phyloP scores from a whole-genome alignment of 2,113 vertebrate genomes.

The Stigmatopora argus region DNA sequence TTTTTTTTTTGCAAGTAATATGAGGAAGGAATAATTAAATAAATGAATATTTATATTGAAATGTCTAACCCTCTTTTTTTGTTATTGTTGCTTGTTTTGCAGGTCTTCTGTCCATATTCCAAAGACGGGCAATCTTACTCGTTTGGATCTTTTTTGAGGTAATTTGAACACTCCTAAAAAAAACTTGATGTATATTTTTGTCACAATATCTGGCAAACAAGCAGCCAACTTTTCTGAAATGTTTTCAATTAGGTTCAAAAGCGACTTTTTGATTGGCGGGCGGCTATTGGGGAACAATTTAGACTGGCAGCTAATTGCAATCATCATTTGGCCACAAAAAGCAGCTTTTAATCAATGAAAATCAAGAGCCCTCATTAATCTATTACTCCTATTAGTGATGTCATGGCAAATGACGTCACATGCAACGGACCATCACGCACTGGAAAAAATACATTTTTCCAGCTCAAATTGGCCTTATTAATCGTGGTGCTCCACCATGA shows the following conservation, averaged over 20 bases:
- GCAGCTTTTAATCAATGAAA: not conserved
- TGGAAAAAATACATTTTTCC: not conserved
- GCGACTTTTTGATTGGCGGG: too few species aligned
- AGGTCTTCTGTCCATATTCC: too few species aligned
- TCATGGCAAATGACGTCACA: not conserved
- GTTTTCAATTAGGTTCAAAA: too few species aligned
- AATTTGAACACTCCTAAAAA: too few species aligned
- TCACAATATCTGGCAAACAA: not conserved
- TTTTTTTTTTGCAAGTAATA: too few species aligned
- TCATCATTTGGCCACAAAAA: not conserved
- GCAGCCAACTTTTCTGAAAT: not conserved
- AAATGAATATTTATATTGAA: too few species aligned
- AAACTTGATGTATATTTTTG: too few species aligned
- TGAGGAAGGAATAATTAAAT: too few species aligned
- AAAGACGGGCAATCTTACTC: too few species aligned
- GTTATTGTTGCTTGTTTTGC: too few species aligned
- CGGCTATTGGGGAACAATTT: not conserved
- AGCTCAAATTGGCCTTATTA: not conserved
- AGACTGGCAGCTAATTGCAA: not conserved
- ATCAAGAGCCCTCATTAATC: not conserved
- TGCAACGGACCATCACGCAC: conserved; percentile 2
- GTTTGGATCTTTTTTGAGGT: too few species aligned
- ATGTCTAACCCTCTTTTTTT: too few species aligned
- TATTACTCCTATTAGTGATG: not conserved
- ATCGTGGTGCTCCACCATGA: not conserved